phyloP scores from a whole-genome alignment of 1,140 invertebrate genomes.

The Halesus radiatus region DNA sequence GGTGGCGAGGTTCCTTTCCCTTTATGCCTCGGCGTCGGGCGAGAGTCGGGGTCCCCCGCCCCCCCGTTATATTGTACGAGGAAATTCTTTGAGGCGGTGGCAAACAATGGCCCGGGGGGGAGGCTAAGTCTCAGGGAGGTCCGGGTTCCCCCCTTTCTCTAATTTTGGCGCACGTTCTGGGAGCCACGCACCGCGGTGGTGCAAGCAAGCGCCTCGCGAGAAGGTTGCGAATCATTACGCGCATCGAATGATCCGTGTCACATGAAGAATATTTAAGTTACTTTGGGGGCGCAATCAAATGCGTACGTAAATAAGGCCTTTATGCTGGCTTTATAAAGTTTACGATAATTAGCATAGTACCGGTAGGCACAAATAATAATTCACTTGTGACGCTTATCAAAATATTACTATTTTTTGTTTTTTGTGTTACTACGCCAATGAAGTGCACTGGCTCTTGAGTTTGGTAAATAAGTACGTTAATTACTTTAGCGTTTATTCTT shows the following conservation, averaged over 20 bases:
- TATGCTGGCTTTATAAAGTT: neutral
- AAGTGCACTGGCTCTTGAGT: too few species aligned
- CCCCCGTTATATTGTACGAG: slow-evolving; percentile 51
- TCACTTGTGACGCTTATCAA: too few species aligned
- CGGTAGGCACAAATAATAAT: too few species aligned
- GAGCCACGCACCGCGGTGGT: slow-evolving; percentile 48
- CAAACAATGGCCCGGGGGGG: slow-evolving; percentile 46
- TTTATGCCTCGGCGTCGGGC: slow-evolving; percentile 42
- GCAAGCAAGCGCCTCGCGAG: neutral
- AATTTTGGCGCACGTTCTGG: slow-evolving; percentile 51
- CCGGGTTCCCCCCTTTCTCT: slow-evolving; percentile 12
- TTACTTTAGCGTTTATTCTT: too few species aligned
- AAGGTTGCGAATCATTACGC: slow-evolving; percentile 37
- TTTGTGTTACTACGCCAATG: too few species aligned
- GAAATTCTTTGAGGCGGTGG: slow-evolving; percentile 55
- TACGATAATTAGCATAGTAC: too few species aligned
- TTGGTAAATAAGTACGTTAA: too few species aligned
- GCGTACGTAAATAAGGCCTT: neutral
- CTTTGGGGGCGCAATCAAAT: slow-evolving; percentile 12
- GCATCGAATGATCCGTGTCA: slow-evolving; percentile 27
- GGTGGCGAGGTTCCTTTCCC: slow-evolving; percentile 50
- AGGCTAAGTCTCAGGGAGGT: slow-evolving; percentile 11
- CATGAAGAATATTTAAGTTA: neutral
- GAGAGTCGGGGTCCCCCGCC: slow-evolving; percentile 28
- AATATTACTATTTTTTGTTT: too few species aligned